phyloP scores from a whole-genome alignment of 2,113 vertebrate species.

The Triplophysa siluroides region DNA sequence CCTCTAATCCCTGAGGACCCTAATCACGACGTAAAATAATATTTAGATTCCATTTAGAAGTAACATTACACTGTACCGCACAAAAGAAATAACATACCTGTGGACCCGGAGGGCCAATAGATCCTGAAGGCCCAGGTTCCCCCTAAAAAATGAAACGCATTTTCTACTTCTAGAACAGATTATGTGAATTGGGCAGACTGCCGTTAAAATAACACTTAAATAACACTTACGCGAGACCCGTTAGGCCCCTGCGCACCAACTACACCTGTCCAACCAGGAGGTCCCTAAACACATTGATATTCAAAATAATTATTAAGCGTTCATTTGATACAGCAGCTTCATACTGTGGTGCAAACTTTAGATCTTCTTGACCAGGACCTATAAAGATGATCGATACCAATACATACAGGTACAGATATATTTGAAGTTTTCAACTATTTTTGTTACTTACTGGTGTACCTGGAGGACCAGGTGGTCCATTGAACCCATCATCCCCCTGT shows the following conservation, averaged over 20 bases:
- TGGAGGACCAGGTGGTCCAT: slow-evolving; percentile 70
- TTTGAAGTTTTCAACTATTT: neutral
- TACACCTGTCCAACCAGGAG: slow-evolving; percentile 71
- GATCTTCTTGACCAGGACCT: neutral
- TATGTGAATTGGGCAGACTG: neutral
- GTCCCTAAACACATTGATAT: slow-evolving; percentile 70
- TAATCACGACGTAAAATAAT: slow-evolving; percentile 55
- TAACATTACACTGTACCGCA: neutral
- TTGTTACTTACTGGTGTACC: slow-evolving; percentile 75
- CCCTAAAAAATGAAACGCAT: slow-evolving; percentile 71
- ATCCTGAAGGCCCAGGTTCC: slow-evolving; percentile 77
- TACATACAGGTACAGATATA: neutral
- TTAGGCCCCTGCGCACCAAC: slow-evolving; percentile 77
- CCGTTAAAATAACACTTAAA: neutral
- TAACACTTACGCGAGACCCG: slow-evolving; percentile 78
- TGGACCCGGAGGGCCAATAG: slow-evolving; percentile 73
- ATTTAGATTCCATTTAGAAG: neutral
- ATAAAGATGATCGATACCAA: neutral
- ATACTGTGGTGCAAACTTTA: neutral
- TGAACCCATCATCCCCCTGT: slow-evolving; percentile 80
- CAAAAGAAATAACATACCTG: slow-evolving; percentile 67
- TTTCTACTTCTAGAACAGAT: neutral
- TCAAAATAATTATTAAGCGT: neutral
- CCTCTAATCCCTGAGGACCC: slow-evolving; percentile 83
- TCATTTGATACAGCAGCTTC: neutral